Conservation (phyloP, 2,797 vertebrate species). For the Rousettus madagascariensis region DNA sequence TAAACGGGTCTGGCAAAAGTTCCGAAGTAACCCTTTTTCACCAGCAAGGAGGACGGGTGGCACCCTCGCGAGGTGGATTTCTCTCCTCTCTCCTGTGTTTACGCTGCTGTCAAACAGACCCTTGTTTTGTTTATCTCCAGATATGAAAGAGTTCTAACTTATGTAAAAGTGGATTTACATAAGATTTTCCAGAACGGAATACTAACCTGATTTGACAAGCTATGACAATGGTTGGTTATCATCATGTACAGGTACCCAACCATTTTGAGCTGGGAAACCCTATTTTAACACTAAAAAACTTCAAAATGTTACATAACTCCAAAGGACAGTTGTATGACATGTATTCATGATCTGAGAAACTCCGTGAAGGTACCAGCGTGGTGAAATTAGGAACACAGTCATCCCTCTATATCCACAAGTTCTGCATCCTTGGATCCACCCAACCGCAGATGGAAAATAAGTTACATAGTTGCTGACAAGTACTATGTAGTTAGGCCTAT, state of each 20-base stretch:
- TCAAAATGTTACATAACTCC: background rate
- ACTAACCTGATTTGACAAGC: background rate
- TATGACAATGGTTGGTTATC: background rate
- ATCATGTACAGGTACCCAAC: background rate
- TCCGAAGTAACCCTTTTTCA: conserved; percentile 19
- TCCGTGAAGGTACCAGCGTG: background rate
- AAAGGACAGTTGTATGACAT: background rate
- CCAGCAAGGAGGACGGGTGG: background rate
- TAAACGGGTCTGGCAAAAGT: background rate
- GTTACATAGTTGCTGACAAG: background rate
- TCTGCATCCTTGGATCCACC: background rate
- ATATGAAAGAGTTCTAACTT: conserved; percentile 21
- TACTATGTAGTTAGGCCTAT: background rate
- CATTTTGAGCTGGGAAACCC: background rate
- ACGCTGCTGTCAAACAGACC: background rate
- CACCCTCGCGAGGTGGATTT: background rate
- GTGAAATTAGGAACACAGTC: background rate
- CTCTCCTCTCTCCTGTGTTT: background rate
- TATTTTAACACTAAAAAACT: background rate
- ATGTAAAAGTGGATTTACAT: conserved; percentile 8
- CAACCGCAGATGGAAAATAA: background rate
- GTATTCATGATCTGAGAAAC: background rate
- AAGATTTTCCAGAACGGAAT: background rate
- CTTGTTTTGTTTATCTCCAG: background rate
- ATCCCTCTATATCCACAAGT: too few species aligned